phyloP scores from a whole-genome alignment of 37 sponge, comb jelly and placozoan genomes.

The Ephydatia muelleri region DNA sequence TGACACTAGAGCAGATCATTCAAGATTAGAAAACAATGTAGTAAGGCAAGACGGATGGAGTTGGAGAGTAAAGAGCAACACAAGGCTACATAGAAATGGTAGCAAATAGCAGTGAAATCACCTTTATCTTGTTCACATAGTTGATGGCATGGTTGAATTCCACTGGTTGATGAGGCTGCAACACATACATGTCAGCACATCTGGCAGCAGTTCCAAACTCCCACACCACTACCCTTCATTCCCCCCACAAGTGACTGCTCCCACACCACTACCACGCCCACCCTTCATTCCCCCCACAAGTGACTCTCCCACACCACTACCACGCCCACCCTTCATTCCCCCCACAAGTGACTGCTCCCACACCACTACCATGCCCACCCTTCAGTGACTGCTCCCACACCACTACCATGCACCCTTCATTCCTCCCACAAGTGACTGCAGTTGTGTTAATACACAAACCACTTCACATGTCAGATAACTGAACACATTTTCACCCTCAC shows the following conservation, averaged over 20 bases:
- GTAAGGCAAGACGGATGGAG: background rate
- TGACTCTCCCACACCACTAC: too few relatives aligned
- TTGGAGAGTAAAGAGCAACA: background rate
- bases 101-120: background rate
- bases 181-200: background rate
- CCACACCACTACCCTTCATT: background rate
- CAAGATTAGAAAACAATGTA: constrained; percentile 2
- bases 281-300: background rate
- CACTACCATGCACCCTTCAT: too few relatives aligned
- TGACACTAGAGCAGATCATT: background rate
- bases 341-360: too few relatives aligned
- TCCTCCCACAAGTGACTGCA: too few relatives aligned
- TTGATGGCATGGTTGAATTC: constrained; percentile 98
- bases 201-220: background rate
- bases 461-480: too few relatives aligned
- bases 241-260: constrained; percentile 1
- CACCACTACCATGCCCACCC: too few relatives aligned
- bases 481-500: background rate
- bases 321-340: too few relatives aligned
- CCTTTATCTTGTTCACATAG: constrained; percentile 97
- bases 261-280: background rate
- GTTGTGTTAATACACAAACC: too few relatives aligned
- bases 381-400: too few relatives aligned
- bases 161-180: constrained; percentile 72
- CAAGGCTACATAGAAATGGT: background rate